Evolutionary conservation across 2,888 invertebrate species (phyloP).

Genomic region (Chymomyza amoena): DNA sequence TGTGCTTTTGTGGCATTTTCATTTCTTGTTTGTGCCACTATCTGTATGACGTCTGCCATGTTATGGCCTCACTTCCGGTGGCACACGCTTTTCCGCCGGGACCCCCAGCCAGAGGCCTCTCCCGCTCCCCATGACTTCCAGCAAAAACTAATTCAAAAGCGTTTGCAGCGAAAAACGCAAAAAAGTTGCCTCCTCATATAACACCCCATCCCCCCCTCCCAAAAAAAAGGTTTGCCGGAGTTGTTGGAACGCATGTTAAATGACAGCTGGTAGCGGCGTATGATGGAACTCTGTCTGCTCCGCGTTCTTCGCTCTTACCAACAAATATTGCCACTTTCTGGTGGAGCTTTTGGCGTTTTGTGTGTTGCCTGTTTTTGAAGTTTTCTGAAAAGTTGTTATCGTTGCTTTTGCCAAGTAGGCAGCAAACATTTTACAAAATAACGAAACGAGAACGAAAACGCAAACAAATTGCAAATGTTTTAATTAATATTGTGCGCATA

Average conservation of each 20-base stretch:
- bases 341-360: neutral
- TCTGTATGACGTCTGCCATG: neutral
- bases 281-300: neutral
- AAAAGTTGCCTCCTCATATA: neutral
- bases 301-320: neutral
- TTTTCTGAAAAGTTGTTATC: neutral
- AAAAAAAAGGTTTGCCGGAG: neutral
- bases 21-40: neutral
- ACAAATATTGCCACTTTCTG: neutral
- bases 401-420: neutral
- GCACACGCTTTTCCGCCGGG: neutral
- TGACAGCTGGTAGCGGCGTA: neutral
- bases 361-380: neutral
- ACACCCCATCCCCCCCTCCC: no score
- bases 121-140: neutral
- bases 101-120: neutral
- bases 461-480: neutral
- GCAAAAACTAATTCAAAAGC: constrained; percentile 42
- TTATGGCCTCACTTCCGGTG: neutral
- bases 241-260: neutral
- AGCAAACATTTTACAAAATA: neutral
- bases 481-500: neutral
- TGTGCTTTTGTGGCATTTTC: neutral
- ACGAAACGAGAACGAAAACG: neutral
- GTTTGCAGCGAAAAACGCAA: neutral